Evolutionary conservation across 1,140 invertebrate genomes (phyloP), one percentile per base, ranked within the genome.

Genomic region (Drosophila takahashii): DNA sequence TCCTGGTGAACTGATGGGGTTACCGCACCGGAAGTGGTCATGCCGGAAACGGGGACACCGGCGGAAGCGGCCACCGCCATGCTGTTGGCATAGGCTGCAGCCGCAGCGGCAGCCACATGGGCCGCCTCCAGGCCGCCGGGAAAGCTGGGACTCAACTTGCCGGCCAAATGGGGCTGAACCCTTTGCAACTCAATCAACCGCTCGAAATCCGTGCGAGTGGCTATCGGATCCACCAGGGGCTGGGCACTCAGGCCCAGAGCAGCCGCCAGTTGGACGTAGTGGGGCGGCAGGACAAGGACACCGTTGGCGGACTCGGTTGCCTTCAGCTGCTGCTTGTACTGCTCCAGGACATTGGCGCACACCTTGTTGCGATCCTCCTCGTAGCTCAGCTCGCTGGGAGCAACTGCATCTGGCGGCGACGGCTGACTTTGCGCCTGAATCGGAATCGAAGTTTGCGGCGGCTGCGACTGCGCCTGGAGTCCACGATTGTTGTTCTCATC

Each of bases 401-500:
- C 51, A 10, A 5, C 29, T 5, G 47, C 62, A 47, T 66, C 64
- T 44, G 65, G 47, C 41, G 65, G 50, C 16, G 62, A 54, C n/a
- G 69, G 60, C 13, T 78, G 65, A 4, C 39, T 37, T n/a, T 76
- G 78, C 15, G 50, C 56, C 10, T 70, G 78, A n/a, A 77, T 61
- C 1, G 60, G 64, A 4, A 50, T 58, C 6, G 58, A 26, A 4
- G 50, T 27, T 8, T 80, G 78, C 15, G 58, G 34, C 59, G 48
- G 39, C 34, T 80, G 78, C 15, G 58, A 27, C 59, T 52, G 39
- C 34, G 47, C 18, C 54, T 80, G 76, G 26, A 78, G 73, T 1
- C 90, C 90, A 22, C 90, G 90, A 64, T 91, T 91, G 45, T 91
- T 91, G 53, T 91, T 91, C 34, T 91, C 90, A 48, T 91, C 90